These are phyloP conservation scores for Masticophis lateralis DNA, from an alignment of 2,797 vertebrate genomes.

Conservation along the genomic window DNA sequence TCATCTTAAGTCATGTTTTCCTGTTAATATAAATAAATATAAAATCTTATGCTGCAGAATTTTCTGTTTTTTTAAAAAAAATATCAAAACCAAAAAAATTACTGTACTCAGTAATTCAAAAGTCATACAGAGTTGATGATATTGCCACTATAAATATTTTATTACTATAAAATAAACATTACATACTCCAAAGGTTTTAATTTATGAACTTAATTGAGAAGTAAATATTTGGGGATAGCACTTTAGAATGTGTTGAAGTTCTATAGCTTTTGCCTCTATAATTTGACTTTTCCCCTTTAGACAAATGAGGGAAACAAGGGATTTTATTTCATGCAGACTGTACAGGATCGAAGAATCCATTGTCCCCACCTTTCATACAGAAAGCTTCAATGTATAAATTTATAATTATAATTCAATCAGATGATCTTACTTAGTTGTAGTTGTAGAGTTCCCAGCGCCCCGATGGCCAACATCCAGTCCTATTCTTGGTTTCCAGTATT, in stretches of 20 bases:
- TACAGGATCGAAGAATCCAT: not conserved
- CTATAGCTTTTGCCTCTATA: not conserved
- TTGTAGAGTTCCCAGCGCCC: constrained; percentile 90
- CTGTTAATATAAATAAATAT: not conserved
- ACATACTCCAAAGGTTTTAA: not conserved
- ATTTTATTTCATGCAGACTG: not conserved
- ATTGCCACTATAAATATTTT: not conserved
- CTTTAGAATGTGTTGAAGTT: not conserved
- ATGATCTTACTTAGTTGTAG: constrained; percentile 83
- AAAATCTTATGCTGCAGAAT: not conserved
- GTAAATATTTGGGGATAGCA: not conserved
- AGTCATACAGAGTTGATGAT: not conserved
- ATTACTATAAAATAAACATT: not conserved
- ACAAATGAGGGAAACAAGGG: not conserved
- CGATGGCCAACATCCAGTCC: constrained; percentile 92
- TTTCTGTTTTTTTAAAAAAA: not conserved
- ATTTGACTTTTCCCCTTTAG: not conserved
- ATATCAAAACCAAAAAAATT: not conserved
- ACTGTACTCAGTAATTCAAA: not conserved
- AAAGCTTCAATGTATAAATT: not conserved
- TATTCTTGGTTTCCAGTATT: constrained; percentile 91
- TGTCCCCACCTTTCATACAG: not conserved
- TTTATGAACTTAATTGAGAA: not conserved
- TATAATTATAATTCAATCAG: constrained; percentile 9
- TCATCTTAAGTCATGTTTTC: not conserved